Conservation (phyloP, 1,140 invertebrate genomes). For the Lordiphosa clarofinis region DNA sequence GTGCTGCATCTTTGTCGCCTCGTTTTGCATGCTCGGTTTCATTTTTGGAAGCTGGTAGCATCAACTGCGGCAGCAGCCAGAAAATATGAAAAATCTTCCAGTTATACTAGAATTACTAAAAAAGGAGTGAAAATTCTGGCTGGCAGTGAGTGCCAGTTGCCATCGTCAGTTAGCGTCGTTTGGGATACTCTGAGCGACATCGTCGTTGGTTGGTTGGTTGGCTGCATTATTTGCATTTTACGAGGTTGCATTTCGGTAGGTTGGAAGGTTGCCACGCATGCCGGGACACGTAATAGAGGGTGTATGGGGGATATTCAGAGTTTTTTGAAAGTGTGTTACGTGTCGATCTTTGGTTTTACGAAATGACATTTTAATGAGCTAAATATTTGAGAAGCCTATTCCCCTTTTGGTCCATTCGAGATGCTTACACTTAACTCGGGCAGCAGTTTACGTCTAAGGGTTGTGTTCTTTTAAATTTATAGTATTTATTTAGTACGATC, state of each 20-base stretch:
- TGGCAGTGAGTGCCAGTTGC: slow-evolving; percentile 71
- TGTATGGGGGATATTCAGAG: slow-evolving; percentile 10
- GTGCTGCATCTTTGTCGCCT: slow-evolving; percentile 51
- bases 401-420: no score
- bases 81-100: slow-evolving; percentile 74
- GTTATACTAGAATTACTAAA: slow-evolving; percentile 48
- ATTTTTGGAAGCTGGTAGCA: slow-evolving; percentile 55
- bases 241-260: slow-evolving; percentile 57
- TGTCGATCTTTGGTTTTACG: slow-evolving; percentile 9
- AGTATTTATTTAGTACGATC: no score
- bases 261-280: slow-evolving; percentile 61
- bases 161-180: slow-evolving; percentile 55
- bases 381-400: background rate
- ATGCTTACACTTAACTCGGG: no score
- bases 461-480: no score
- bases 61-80: slow-evolving; percentile 50
- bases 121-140: background rate
- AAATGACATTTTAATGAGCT: slow-evolving; percentile 27
- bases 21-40: slow-evolving; percentile 75
- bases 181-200: slow-evolving; percentile 48
- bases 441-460: no score
- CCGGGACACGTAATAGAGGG: slow-evolving; percentile 8
- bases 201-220: slow-evolving; percentile 20
- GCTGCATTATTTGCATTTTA: slow-evolving; percentile 76
- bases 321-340: slow-evolving; percentile 54